phyloP scores from a whole-genome alignment of 2,888 invertebrate species.

The Nemapogon koenigi region DNA sequence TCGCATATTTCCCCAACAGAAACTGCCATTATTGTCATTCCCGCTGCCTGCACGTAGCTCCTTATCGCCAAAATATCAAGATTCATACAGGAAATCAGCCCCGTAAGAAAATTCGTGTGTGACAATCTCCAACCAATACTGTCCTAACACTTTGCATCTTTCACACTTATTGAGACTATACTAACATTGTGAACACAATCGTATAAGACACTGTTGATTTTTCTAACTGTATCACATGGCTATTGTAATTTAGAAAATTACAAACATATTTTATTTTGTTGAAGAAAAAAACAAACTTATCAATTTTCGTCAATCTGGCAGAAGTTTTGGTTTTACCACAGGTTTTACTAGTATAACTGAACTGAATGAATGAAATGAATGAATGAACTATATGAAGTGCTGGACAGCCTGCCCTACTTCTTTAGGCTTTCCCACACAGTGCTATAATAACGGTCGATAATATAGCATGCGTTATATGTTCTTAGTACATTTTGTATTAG shows the following conservation, averaged over 20 bases:
- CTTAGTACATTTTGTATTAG: too few species aligned
- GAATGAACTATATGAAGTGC: too few species aligned
- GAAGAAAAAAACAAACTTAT: slow-evolving; percentile 46
- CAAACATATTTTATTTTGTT: slow-evolving; percentile 33
- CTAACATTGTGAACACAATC: not conserved
- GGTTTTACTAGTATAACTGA: too few species aligned
- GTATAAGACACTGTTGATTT: slow-evolving; percentile 10
- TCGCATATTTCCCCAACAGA: slow-evolving; percentile 91
- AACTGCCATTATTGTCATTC: slow-evolving; percentile 85
- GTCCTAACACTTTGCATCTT: slow-evolving; percentile 45
- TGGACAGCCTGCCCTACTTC: too few species aligned
- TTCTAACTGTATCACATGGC: slow-evolving; percentile 32
- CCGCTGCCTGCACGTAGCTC: slow-evolving; percentile 58
- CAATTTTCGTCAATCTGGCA: slow-evolving; percentile 27
- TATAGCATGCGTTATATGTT: too few species aligned
- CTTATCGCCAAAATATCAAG: slow-evolving; percentile 20
- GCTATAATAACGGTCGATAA: too few species aligned
- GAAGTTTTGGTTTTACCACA: too few species aligned
- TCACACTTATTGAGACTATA: slow-evolving; percentile 24
- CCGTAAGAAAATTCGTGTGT: slow-evolving; percentile 33
- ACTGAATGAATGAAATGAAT: too few species aligned
- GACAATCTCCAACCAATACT: slow-evolving; percentile 34
- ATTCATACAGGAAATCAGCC: not conserved
- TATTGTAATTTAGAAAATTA: slow-evolving; percentile 29
- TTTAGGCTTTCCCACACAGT: too few species aligned